A percentile compares a stretch with the other conserved stretches of the same genome.
Conservation (phyloP, 2,797 vertebrate species). For the Propithecus deckenii region DNA sequence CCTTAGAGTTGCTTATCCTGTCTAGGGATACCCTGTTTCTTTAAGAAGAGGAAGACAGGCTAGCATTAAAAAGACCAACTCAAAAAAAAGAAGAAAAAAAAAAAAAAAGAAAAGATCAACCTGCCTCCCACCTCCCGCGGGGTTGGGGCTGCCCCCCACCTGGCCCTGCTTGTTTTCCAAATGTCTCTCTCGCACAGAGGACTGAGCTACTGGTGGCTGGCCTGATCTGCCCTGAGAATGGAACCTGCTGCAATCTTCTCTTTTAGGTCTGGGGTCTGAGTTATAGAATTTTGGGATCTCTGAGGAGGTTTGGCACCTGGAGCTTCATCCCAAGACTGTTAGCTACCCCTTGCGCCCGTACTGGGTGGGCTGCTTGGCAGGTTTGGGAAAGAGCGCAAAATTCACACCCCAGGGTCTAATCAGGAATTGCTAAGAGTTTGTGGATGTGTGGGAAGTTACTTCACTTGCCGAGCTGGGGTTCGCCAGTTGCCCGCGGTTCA, state of each 20-base stretch:
- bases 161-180: slow-evolving; percentile 7
- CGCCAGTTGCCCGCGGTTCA: background rate
- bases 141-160: background rate
- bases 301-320: background rate
- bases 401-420: background rate
- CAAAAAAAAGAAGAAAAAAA: background rate
- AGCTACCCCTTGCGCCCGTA: background rate
- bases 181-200: background rate
- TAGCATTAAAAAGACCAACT: background rate
- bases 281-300: background rate
- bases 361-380: background rate
- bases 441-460: background rate
- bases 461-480: background rate
- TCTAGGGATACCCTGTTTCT: background rate
- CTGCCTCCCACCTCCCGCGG: fast-evolving
- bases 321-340: background rate
- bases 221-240: background rate
- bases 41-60: background rate
- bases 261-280: background rate
- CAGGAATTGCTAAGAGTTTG: background rate
- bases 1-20: background rate
- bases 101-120: background rate
- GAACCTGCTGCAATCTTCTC: background rate
- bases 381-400: fast-evolving
- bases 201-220: background rate